Conservation (phyloP, 2,797 vertebrate species). For the Crenuchus spilurus region DNA sequence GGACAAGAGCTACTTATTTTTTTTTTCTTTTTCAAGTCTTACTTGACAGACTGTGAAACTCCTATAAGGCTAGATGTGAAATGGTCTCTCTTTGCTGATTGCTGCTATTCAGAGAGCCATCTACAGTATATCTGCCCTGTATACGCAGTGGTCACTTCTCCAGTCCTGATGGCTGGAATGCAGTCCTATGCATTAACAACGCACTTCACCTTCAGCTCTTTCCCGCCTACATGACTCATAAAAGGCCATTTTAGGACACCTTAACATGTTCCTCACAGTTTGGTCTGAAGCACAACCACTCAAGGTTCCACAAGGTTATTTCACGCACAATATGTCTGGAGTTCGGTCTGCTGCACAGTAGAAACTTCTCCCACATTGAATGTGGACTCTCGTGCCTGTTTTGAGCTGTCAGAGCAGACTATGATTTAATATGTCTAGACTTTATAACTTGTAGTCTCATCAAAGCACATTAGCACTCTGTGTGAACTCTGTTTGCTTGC, state of each 20-base stretch:
- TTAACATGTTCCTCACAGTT: not conserved
- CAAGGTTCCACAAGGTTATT: not conserved
- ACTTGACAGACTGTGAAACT: no score
- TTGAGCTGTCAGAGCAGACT: not conserved
- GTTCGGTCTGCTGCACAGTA: not conserved
- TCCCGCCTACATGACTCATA: not conserved
- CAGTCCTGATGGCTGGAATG: not conserved
- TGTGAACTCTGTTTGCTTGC: no score
- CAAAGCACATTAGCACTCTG: not conserved
- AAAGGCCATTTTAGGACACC: not conserved
- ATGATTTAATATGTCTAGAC: not conserved
- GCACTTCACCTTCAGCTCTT: not conserved
- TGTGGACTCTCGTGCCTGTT: not conserved
- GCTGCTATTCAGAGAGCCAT: slow-evolving; percentile 20
- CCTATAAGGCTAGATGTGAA: no score
- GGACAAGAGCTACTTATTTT: no score
- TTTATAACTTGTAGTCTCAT: not conserved
- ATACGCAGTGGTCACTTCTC: slow-evolving; percentile 10
- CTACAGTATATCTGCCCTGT: not conserved
- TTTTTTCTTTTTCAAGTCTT: no score
- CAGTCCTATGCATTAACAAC: no score
- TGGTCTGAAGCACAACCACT: not conserved
- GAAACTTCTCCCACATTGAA: not conserved
- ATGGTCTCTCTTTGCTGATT: slow-evolving; percentile 11
- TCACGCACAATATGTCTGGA: not conserved